Evolutionary conservation across 1,140 invertebrate genomes (phyloP), one percentile per base, ranked within the genome.

Genomic region (Rhagoletis zephyria): DNA sequence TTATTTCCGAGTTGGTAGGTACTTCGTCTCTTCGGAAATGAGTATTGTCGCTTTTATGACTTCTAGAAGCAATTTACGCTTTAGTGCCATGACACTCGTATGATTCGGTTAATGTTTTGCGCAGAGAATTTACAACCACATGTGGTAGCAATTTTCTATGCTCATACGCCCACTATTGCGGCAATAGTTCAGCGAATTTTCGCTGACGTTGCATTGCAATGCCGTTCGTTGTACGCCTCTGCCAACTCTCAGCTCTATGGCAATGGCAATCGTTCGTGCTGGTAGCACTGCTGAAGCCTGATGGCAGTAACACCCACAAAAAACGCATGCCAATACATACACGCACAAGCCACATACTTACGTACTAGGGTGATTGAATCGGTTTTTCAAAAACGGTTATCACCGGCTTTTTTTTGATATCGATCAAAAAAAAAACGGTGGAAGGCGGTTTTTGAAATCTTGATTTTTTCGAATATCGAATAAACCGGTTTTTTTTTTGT

Each of bases 151-250:
- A 19, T 19, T 19, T 56, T 45, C 74, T 3, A 48, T n/a, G 2
- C 74, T 7, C 48, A 56, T 3, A 81, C 74, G 74, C 74, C 74
- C 51, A 81, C 74, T 19, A 56, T 10, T 4, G 7, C 1, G 19
- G n/a, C 74, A 81, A 81, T 81, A 81, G 74, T 56, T 81, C 5
- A 56, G n/a, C 74, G 48, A 81, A 30, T 56, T 81, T 81, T 30
- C 30, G 74, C 74, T 81, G 74, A 81, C 74, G 9, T 19, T 59
- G 74, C 74, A 81, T 30, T 67, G 64, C 64, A 30, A 2, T 40
- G 0, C 5, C n/a, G 30, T 10, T 42, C 6, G 5, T 81, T 56
- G 7, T 16, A n/a, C 74, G 74, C 74, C 74, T 56, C n/a, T 42
- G 42, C 6, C 16, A 2, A 48, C 74, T 19, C 48, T 51, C 74